Base-by-base conservation (phyloP, 2,113 vertebrate species). In the Panthera leo region DNA sequence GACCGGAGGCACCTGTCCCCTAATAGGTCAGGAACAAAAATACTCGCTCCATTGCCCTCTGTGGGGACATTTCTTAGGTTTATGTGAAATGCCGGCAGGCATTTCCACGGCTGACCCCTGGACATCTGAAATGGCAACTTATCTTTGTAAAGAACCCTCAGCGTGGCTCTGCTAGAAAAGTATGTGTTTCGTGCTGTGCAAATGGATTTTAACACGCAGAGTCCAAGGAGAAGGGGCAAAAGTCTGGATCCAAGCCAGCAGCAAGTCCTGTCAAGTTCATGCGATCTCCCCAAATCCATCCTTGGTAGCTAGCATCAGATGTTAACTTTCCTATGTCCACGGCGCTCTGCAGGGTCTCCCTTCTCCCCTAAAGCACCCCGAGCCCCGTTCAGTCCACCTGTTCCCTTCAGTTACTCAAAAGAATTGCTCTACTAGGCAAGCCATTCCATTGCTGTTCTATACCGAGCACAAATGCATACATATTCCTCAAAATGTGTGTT, bases 1-100 rank as follows among this genome's bases (percentile, higher is more conserved):
- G 16, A 5, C 9, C 0, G 1, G 6, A 7, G 58, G 8, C n/a
- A 6, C 27, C 58, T n/a, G 48, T 23, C 27, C 53, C 63, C 27
- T 31, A 0, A 10, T 31, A 48, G 51, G 31, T 36, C 29, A n/a
- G 55, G 31, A 61, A 68, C 7, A 10, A 55, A 67, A 68, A 13
- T 5, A 3, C 39, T 39, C n/a, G 45, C 45, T 58, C 48, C 19
- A 0, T 5, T 25, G 65, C 53, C 48, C 11, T 55, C 31, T 5
- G 5, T 8, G 76, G 45, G 70, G 16, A 31, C 13, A 23, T 11
- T n/a, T 48, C 61, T 85, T 14, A 1, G 7, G 15, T 42, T 36
- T n/a, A n/a, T 12, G 78, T 14, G 70, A 63, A 55, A 71, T 34
- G 83, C 76, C 45, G 42, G 55, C 27, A 36, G 4, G 39, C 5